A percentile compares a stretch with the other conserved stretches of the same genome.
These are phyloP conservation scores for Ramphastos sulfuratus DNA, from an alignment of 2,113 vertebrate species.

Conservation along the genomic window DNA sequence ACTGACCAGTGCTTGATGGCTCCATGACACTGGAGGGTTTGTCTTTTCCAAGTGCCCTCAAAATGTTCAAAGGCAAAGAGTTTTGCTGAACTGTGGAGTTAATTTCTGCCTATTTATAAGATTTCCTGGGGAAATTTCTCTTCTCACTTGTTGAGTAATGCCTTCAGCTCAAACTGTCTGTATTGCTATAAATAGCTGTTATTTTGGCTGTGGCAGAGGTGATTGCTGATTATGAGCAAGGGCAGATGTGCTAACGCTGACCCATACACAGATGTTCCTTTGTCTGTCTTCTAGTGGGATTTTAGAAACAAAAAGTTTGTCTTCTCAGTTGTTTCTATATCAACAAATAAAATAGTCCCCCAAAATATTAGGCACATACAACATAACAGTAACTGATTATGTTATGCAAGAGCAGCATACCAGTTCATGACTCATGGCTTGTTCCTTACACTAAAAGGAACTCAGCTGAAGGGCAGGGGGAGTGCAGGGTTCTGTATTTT, in stretches of 20 bases:
- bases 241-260: not conserved
- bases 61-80: not conserved
- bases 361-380: not conserved
- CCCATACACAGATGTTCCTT: not conserved
- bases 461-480: not conserved
- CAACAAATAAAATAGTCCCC: not conserved
- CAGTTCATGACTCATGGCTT: not conserved
- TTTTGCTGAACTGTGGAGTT: not conserved
- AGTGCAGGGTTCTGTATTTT: not conserved
- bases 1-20: rapidly evolving
- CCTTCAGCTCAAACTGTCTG: not conserved
- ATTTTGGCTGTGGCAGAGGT: not conserved
- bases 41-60: not conserved
- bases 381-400: not conserved
- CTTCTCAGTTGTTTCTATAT: not conserved
- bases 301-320: not conserved
- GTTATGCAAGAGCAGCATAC: not conserved
- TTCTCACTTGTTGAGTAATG: not conserved
- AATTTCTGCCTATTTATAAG: not conserved
- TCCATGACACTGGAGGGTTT: rapidly evolving
- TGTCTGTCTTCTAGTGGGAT: not conserved
- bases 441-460: not conserved
- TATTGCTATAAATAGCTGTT: not conserved
- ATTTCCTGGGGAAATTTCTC: not conserved
- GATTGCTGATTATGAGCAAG: not conserved